These are phyloP conservation scores for Philhelius pedissequus DNA, from an alignment of 2,888 invertebrate genomes.

Conservation along the genomic window DNA sequence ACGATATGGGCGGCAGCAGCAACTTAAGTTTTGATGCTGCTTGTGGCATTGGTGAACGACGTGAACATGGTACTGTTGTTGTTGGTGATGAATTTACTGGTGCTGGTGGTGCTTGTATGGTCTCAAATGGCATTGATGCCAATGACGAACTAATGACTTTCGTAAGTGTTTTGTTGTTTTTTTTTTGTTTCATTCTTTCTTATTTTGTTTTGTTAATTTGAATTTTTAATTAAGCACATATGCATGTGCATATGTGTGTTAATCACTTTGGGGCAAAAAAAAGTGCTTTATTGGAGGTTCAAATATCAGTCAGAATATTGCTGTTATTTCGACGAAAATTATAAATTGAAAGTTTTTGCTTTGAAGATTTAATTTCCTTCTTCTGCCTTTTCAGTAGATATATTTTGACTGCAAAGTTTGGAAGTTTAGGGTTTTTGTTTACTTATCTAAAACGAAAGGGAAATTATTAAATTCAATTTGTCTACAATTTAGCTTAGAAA, in stretches of 20 bases:
- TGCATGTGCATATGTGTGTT: too few species aligned
- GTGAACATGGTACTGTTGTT: constrained; percentile 51
- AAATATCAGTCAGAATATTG: neutral
- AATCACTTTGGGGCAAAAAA: constrained; percentile 9
- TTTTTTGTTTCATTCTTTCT: neutral
- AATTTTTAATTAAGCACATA: constrained; percentile 2
- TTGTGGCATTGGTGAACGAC: constrained; percentile 56
- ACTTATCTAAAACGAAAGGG: too few species aligned
- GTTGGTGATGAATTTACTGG: constrained; percentile 70
- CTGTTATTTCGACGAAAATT: neutral
- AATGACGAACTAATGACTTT: constrained; percentile 57
- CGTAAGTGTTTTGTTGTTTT: constrained; percentile 52
- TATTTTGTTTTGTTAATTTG: constrained; percentile 17
- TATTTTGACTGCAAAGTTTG: neutral
- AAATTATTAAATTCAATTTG: too few species aligned
- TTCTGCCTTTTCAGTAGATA: neutral
- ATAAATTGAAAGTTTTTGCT: neutral
- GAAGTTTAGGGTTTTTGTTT: neutral
- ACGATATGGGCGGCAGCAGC: constrained; percentile 46
- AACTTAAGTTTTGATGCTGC: constrained; percentile 27
- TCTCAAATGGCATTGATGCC: constrained; percentile 64
- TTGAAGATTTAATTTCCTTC: neutral
- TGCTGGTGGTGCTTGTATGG: constrained; percentile 71
- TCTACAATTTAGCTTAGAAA: too few species aligned
- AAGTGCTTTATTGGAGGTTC: neutral